Evolutionary conservation across 1,140 invertebrate genomes (phyloP), one percentile per base, ranked within the genome.

Genomic region (Delia radicum): DNA sequence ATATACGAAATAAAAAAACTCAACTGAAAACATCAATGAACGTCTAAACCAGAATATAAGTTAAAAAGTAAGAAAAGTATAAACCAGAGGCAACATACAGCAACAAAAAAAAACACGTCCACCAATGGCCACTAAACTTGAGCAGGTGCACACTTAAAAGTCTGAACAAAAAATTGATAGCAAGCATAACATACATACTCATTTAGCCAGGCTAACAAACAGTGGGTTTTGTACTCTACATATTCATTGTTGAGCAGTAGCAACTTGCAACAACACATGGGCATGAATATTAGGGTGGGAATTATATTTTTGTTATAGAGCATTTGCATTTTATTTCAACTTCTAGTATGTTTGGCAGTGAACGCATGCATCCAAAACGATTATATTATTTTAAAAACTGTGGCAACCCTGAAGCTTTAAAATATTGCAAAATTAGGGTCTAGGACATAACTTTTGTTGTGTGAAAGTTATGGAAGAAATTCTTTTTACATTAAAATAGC

Each of bases 1-100:
- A 69, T 21, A 69, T 8, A 37, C 6, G 28, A 27, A 28, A 15
- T n/a, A 37, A 18, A 37, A 31, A 33, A 69, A 67, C n/a, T 29
- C 18, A 73, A 28, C 37, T 73, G 26, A 73, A 73, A 73, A 28
- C 72, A 73, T 73, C 72, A 73, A 73, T 73, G 72, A 73, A 73
- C 72, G 72, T 61, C 48, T 55, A 73, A 73, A 73, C 65, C 65
- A 69, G 65, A 69, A 33, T 69, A 10, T 6, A 55, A 46, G 71
- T 12, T 55, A 73, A 73, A 48, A 42, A 28, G 33, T 42, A 28
- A 28, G 24, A 24, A 72, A 72, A 72, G 18, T 15, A 48, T 18
- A 18, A 28, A 73, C 37, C 71, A 73, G 46, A 42, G 46, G 33
- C 71, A 29, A 67, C 63, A 29, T 12, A 67, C 63, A 29, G 63